phyloP scores from a whole-genome alignment of 2,888 invertebrate genomes.

The Thera britannica region DNA sequence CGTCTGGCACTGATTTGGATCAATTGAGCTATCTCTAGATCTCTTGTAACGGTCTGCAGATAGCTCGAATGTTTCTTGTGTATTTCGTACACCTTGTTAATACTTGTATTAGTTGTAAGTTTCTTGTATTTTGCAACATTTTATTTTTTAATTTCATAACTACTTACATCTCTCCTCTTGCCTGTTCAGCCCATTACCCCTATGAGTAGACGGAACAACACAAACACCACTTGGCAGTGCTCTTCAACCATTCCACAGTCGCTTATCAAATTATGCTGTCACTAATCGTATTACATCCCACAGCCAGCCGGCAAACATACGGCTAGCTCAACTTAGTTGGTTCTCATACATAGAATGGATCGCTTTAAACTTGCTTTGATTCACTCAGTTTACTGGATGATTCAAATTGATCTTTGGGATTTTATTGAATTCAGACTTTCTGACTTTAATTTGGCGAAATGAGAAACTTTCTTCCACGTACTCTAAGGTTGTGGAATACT shows the following conservation, averaged over 20 bases:
- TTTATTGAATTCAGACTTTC: neutral
- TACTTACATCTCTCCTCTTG: neutral
- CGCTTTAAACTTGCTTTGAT: neutral
- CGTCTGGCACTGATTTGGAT: no score
- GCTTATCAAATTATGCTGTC: slow-evolving; percentile 57
- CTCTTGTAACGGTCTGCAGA: no score
- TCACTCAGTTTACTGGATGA: neutral
- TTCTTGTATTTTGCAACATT: no score
- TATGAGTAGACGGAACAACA: slow-evolving; percentile 11
- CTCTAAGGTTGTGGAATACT: no score
- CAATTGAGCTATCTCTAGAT: no score
- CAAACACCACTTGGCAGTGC: slow-evolving; percentile 30
- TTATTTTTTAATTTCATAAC: no score
- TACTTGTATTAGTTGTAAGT: no score
- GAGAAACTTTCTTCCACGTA: no score
- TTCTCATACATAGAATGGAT: neutral
- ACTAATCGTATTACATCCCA: slow-evolving; percentile 64
- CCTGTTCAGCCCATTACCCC: neutral
- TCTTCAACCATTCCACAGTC: slow-evolving; percentile 40
- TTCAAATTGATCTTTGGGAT: neutral
- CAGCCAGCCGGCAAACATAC: slow-evolving; percentile 5
- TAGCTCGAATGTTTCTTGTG: no score
- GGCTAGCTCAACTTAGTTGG: slow-evolving; percentile 2
- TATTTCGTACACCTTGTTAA: no score
- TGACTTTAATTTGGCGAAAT: neutral